These are phyloP conservation scores for Coelopa pilipes DNA, from an alignment of 2,888 invertebrate species.

Conservation along the genomic window DNA sequence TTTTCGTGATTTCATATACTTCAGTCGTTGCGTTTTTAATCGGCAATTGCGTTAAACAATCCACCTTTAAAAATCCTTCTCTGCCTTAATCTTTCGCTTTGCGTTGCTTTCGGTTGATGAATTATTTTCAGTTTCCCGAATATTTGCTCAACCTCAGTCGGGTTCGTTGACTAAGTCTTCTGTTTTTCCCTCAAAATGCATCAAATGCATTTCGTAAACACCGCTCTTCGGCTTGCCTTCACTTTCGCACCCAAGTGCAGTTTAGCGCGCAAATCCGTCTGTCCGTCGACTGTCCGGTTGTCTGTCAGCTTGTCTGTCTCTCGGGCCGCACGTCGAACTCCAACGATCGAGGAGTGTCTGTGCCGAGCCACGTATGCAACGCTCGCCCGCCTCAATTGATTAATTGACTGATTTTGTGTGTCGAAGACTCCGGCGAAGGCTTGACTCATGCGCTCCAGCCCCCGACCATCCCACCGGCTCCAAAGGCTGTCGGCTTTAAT, in stretches of 20 bases:
- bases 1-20: too few relatives aligned
- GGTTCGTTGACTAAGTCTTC: constrained; percentile 39
- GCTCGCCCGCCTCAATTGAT: constrained; percentile 37
- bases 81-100: too few relatives aligned
- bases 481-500: constrained; percentile 20
- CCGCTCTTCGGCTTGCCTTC: not conserved
- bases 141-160: too few relatives aligned
- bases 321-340: not conserved
- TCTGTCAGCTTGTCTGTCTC: not conserved
- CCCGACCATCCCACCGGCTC: not conserved
- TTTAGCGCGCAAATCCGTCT: not conserved
- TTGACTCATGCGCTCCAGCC: constrained; percentile 21
- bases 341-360: constrained; percentile 13
- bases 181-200: constrained; percentile 22
- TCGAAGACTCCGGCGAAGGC: not conserved
- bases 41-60: too few relatives aligned
- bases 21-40: too few relatives aligned
- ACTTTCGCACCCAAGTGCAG: constrained; percentile 18
- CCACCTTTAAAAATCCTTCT: too few relatives aligned
- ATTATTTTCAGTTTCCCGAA: too few relatives aligned
- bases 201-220: not conserved
- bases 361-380: constrained; percentile 5
- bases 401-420: constrained; percentile 40
- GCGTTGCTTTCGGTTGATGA: too few relatives aligned
- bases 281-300: not conserved